Evolutionary conservation across 2,888 invertebrate genomes (phyloP), one percentile per base, ranked within the genome.

Genomic region (Tolmerus cingulatus): DNA sequence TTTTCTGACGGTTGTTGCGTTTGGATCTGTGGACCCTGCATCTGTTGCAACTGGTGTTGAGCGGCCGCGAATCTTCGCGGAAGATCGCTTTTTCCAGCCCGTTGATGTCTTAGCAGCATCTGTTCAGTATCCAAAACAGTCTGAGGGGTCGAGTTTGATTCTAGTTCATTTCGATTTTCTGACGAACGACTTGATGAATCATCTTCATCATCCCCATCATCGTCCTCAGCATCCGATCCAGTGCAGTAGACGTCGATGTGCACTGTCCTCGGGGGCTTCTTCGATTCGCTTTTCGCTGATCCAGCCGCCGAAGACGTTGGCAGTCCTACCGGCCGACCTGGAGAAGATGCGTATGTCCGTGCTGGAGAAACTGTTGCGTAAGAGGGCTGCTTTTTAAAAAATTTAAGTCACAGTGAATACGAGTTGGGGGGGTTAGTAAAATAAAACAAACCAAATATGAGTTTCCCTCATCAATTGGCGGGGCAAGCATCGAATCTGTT

Each of bases 161-260:
- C 92, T 74, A 91, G 87, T 46, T 92, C 92, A 84, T 90, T 90
- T 30, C 88, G 88, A 89, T 89, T 92, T 51, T 91, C 91, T 9
- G 84, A 89, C 30, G 89, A 89, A 77, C 89, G 92, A 66, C 92
- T 92, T 46, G 91, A 91, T 55, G 90, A 87, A 86, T 88, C 88
- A 30, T 84, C 66, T 40, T 86, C 86, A 88, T 90, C 92, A 89
- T 90, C 90, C 19, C 89, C 91, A 57, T 91, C 90, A 89, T 93
- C 93, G 1, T 91, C 92, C 40, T 91, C 92, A 30, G 91, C 93
- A 88, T 93, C 93, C 0, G 95, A 95, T 1, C 95, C 96, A 0
- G 96, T 96, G 90, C 96, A 96, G 90, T 96, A 96, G 3, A 96
- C 96, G 91, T 96, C 96, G 85, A 96, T 96, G 90, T 96, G 96